A percentile compares a stretch with the other conserved stretches of the same genome.
These are phyloP conservation scores for Tarsius wallacei DNA, from an alignment of 2,797 vertebrate genomes.

Conservation along the genomic window DNA sequence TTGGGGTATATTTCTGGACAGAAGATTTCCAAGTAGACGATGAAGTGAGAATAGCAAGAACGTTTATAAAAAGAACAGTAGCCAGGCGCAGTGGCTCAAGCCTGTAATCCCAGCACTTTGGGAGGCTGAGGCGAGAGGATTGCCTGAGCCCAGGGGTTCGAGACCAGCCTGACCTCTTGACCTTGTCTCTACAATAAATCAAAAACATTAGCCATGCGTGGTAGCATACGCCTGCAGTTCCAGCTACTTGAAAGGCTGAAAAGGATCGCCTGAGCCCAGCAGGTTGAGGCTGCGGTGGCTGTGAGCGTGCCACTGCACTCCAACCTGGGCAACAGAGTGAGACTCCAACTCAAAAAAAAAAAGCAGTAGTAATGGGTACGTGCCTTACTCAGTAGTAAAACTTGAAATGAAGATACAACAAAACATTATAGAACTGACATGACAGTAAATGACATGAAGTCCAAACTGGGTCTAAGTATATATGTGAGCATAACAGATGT, in stretches of 20 bases:
- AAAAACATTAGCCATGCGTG: background rate
- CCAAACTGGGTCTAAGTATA: background rate
- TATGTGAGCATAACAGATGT: background rate
- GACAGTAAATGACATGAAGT: background rate
- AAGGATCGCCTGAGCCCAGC: background rate
- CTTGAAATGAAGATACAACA: background rate
- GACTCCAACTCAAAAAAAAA: background rate
- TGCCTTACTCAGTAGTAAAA: conserved; percentile 12
- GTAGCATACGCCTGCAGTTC: background rate
- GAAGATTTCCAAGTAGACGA: background rate
- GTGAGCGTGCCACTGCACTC: background rate
- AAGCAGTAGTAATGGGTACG: background rate
- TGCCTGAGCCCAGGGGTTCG: background rate
- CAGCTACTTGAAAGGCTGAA: background rate
- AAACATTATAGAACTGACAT: background rate
- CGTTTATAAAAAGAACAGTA: background rate
- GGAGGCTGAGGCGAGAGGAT: background rate
- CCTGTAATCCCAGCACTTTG: background rate
- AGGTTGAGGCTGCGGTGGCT: background rate
- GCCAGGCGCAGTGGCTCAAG: background rate
- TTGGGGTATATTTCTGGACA: background rate
- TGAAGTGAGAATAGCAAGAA: conserved; percentile 1
- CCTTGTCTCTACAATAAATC: background rate
- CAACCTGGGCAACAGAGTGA: background rate
- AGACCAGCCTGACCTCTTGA: background rate